Percentiles rank a stretch among this genome's conserved stretches.
These are phyloP conservation scores for Xiphophorus couchianus DNA, from an alignment of 2,113 vertebrate genomes.

Conservation along the genomic window DNA sequence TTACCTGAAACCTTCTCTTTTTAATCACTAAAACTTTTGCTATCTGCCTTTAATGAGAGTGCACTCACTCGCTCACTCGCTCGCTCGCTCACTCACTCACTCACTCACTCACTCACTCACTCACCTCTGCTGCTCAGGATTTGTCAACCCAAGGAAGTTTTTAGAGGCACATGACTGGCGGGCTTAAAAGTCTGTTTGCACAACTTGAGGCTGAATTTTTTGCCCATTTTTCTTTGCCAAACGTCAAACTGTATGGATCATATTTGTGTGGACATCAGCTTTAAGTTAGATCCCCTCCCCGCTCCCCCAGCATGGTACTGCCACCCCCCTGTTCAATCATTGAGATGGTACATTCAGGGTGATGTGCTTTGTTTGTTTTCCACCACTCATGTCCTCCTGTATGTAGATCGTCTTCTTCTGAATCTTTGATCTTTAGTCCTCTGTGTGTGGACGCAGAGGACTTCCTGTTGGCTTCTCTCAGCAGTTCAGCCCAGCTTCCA, in stretches of 20 bases:
- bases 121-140: slow-evolving; percentile 19
- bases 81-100: background rate
- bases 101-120: background rate
- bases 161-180: slow-evolving; percentile 8
- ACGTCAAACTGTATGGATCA: background rate
- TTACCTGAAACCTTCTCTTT: background rate
- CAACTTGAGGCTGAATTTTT: background rate
- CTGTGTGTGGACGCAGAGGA: too few species aligned
- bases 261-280: background rate
- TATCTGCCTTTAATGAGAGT: slow-evolving; percentile 10
- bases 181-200: too few species aligned
- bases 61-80: background rate
- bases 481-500: background rate
- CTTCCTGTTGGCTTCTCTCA: background rate
- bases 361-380: too few species aligned
- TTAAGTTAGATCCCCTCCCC: too few species aligned
- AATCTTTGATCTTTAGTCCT: background rate
- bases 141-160: slow-evolving; percentile 9
- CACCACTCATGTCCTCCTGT: background rate
- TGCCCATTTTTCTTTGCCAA: background rate
- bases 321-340: too few species aligned
- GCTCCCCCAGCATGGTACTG: too few species aligned
- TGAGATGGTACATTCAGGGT: too few species aligned
- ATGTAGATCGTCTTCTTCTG: background rate
- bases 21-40: slow-evolving; percentile 13